Percentiles rank a stretch among this genome's conserved stretches.
phyloP scores from a whole-genome alignment of 2,113 vertebrate genomes.

The Archocentrus centrarchus region DNA sequence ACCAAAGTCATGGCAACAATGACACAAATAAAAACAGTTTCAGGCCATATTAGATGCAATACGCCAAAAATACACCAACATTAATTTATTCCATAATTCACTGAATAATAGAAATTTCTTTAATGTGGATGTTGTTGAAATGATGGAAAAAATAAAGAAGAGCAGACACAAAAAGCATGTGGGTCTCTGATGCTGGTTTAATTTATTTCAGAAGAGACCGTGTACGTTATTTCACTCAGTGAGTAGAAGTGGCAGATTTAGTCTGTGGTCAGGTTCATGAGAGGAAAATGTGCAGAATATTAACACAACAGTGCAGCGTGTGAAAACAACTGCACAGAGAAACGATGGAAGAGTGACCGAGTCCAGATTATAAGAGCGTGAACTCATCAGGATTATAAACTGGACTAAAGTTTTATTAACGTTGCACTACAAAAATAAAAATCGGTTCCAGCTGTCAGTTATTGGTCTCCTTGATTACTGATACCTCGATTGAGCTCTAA shows the following conservation, averaged over 20 bases:
- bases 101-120: not conserved
- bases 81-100: not conserved
- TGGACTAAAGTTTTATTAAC: not conserved
- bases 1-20: not conserved
- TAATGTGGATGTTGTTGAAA: accelerated
- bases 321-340: not conserved
- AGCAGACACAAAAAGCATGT: no score
- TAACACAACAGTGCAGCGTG: not conserved
- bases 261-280: not conserved
- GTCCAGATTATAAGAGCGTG: accelerated
- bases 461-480: accelerated
- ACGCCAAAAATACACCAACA: no score
- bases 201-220: not conserved
- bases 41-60: not conserved
- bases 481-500: not conserved
- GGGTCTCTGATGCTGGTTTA: not conserved
- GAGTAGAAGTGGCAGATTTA: not conserved
- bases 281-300: not conserved
- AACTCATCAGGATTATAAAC: not conserved
- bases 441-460: no score
- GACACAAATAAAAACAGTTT: accelerated
- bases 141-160: no score
- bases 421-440: not conserved
- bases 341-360: accelerated
- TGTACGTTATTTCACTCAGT: no score